Evolutionary conservation across 2,888 invertebrate species (phyloP).

Genomic region (Philopedon plagiatum): DNA sequence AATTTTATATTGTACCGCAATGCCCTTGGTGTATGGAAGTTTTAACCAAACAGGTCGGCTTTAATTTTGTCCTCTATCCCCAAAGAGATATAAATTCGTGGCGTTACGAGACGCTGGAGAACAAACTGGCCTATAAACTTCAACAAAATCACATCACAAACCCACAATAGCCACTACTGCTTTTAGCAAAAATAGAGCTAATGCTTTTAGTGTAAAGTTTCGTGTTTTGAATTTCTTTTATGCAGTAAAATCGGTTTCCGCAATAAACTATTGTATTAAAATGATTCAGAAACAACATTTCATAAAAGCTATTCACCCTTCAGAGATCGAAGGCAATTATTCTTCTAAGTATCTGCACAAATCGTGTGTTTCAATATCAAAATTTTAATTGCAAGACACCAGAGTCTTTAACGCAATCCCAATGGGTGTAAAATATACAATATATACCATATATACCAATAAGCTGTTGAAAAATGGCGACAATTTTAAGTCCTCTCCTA

Average conservation of each 20-base stretch:
- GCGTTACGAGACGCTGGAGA: slow-evolving; percentile 24
- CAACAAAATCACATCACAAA: slow-evolving; percentile 31
- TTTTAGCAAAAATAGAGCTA: slow-evolving; percentile 6
- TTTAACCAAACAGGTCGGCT: slow-evolving; percentile 8
- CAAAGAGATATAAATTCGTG: slow-evolving; percentile 16
- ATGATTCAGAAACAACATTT: no score
- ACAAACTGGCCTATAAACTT: slow-evolving; percentile 28
- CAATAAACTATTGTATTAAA: not conserved
- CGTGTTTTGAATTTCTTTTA: not conserved
- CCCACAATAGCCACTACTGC: slow-evolving; percentile 19
- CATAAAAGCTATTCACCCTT: no score
- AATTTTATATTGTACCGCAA: not conserved
- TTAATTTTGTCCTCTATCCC: slow-evolving; percentile 30
- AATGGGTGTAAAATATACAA: no score
- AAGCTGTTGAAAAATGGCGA: no score
- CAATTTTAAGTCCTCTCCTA: no score
- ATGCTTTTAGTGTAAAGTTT: not conserved
- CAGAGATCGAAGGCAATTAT: no score
- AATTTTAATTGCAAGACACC: no score
- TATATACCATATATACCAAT: no score
- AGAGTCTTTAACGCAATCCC: no score
- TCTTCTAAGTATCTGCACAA: no score
- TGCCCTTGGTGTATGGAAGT: not conserved
- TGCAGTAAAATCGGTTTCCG: not conserved
- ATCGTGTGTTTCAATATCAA: no score